phyloP scores from a whole-genome alignment of 2,888 invertebrate species.

The Drosophila affinis region DNA sequence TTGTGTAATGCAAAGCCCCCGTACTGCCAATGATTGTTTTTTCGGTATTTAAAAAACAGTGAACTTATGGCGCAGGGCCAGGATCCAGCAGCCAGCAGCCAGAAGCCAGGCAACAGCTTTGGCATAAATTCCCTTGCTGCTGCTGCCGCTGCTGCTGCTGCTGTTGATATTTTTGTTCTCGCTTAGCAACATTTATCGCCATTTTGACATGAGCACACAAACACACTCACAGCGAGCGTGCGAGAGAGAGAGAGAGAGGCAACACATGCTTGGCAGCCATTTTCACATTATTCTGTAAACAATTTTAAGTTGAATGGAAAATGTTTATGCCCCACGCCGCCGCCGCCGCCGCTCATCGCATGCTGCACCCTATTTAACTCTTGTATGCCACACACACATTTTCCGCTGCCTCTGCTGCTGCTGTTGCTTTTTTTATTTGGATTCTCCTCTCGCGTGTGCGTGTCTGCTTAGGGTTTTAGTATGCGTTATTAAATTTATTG shows the following conservation, averaged over 20 bases:
- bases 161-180: slow-evolving; percentile 58
- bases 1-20: slow-evolving; percentile 43
- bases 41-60: slow-evolving; percentile 59
- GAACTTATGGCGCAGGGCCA: slow-evolving; percentile 40
- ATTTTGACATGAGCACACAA: slow-evolving; percentile 65
- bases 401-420: slow-evolving; percentile 26
- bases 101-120: slow-evolving; percentile 16
- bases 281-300: slow-evolving; percentile 79
- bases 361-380: slow-evolving; percentile 76
- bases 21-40: slow-evolving; percentile 51
- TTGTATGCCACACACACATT: slow-evolving; percentile 63
- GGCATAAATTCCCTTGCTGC: slow-evolving; percentile 48
- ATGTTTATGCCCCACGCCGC: slow-evolving; percentile 69
- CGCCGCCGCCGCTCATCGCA: slow-evolving; percentile 53
- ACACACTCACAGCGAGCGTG: slow-evolving; percentile 16
- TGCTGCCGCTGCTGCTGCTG: slow-evolving; percentile 18
- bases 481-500: slow-evolving; percentile 64
- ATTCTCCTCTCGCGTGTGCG: slow-evolving; percentile 17
- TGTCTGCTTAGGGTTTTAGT: slow-evolving; percentile 40
- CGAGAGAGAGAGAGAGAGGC: slow-evolving; percentile 39
- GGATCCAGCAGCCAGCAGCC: neutral
- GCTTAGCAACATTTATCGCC: slow-evolving; percentile 78
- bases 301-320: slow-evolving; percentile 78
- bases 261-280: slow-evolving; percentile 76
- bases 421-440: slow-evolving; percentile 27